Evolutionary conservation across 2,797 vertebrate genomes (phyloP).

Genomic region (Neopelma chrysocephalum): DNA sequence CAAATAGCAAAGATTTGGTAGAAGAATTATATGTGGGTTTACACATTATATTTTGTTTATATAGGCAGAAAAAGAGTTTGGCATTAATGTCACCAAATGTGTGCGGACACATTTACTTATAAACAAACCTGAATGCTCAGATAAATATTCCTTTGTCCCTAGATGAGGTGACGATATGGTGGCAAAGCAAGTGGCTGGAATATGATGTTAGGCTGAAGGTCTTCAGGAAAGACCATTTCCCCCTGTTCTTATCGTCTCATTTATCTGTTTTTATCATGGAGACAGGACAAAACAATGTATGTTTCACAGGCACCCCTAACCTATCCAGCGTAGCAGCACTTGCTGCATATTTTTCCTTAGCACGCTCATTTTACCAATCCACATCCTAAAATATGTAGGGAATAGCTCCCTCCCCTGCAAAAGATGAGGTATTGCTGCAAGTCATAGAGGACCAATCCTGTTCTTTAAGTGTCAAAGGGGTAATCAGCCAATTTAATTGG

Average conservation of each 20-base stretch:
- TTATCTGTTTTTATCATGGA: not conserved
- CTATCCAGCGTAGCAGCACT: not conserved
- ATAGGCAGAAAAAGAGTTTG: not conserved
- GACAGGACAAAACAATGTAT: not conserved
- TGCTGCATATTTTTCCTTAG: not conserved
- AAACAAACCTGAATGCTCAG: not conserved
- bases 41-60: not conserved
- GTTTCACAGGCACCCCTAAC: not conserved
- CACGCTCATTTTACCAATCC: not conserved
- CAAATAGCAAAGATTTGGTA: not conserved
- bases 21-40: not conserved
- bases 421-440: not conserved
- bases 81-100: not conserved
- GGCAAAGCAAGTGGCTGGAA: not conserved
- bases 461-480: not conserved
- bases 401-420: slow-evolving; percentile 66
- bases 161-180: not conserved
- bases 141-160: not conserved
- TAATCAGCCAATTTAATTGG: not conserved
- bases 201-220: not conserved
- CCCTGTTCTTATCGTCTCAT: not conserved
- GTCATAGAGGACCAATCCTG: not conserved
- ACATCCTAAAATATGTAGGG: not conserved
- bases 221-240: not conserved
- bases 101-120: not conserved